These are phyloP conservation scores for Euglossa dilemma DNA, from an alignment of 1,140 invertebrate species.

Conservation along the genomic window DNA sequence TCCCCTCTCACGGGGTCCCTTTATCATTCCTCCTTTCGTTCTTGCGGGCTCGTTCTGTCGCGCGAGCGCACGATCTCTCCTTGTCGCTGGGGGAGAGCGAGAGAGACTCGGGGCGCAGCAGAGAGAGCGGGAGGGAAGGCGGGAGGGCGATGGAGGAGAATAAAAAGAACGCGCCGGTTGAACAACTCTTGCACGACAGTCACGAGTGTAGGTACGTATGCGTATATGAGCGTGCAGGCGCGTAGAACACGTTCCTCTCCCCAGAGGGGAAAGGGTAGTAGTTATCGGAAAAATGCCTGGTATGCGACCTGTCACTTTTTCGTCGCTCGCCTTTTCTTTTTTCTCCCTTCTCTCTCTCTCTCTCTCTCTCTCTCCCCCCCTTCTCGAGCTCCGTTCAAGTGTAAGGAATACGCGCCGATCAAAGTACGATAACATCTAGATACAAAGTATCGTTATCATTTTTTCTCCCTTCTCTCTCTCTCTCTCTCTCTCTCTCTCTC, in stretches of 20 bases:
- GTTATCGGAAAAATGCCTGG: slow-evolving; percentile 61
- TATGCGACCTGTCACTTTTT: slow-evolving; percentile 58
- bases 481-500: too few relatives aligned
- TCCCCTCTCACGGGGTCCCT: not conserved
- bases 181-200: slow-evolving; percentile 70
- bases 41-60: slow-evolving; percentile 7
- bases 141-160: slow-evolving; percentile 14
- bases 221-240: slow-evolving; percentile 66
- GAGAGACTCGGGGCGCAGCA: slow-evolving; percentile 8
- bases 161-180: slow-evolving; percentile 65
- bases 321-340: not conserved
- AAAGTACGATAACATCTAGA: slow-evolving; percentile 91
- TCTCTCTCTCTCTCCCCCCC: slow-evolving; percentile 79
- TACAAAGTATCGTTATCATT: not conserved
- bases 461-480: too few relatives aligned
- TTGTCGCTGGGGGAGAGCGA: slow-evolving; percentile 9
- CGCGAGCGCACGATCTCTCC: not conserved
- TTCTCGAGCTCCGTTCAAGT: slow-evolving; percentile 94
- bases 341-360: not conserved
- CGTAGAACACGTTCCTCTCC: slow-evolving; percentile 66
- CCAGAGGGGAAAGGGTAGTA: slow-evolving; percentile 35
- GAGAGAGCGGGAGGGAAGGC: slow-evolving; percentile 13
- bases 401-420: slow-evolving; percentile 93
- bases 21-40: slow-evolving; percentile 38
- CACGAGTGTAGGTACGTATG: slow-evolving; percentile 56